These are phyloP conservation scores for Tetragonisca angustula DNA, from an alignment of 2,888 invertebrate species.

Conservation along the genomic window DNA sequence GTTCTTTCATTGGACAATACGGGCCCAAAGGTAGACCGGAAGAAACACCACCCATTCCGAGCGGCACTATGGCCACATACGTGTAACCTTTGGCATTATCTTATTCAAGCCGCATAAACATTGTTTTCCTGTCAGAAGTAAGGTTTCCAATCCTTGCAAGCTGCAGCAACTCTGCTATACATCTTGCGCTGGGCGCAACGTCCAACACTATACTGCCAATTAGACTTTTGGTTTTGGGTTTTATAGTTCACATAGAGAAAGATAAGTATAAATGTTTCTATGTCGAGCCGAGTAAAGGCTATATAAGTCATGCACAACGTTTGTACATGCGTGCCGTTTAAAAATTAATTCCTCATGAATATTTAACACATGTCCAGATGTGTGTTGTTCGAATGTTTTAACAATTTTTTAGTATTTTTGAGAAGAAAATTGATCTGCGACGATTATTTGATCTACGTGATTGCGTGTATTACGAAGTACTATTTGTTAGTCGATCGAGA, in stretches of 20 bases:
- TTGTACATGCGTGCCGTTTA: constrained; percentile 33
- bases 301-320: constrained; percentile 36
- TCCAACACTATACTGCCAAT: constrained; percentile 83
- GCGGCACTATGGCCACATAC: constrained; percentile 88
- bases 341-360: constrained; percentile 9
- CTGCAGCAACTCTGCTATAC: constrained; percentile 79
- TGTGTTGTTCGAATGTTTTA: constrained; percentile 19
- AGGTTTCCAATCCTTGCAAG: constrained; percentile 73
- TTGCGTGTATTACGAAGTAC: constrained; percentile 1
- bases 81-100: constrained; percentile 85
- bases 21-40: constrained; percentile 88
- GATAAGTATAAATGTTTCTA: constrained; percentile 41
- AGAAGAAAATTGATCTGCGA: constrained; percentile 19
- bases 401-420: constrained; percentile 3
- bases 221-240: constrained; percentile 79
- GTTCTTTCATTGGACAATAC: constrained; percentile 98
- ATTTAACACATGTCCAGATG: not conserved
- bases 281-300: constrained; percentile 16
- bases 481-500: constrained; percentile 33
- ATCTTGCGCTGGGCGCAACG: constrained; percentile 83
- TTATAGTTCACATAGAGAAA: constrained; percentile 71
- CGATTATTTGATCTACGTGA: constrained; percentile 14
- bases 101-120: constrained; percentile 65
- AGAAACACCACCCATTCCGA: constrained; percentile 84
- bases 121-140: constrained; percentile 56